These are phyloP conservation scores for Bimastos eiseni DNA, from an alignment of 2,888 invertebrate species.

Conservation along the genomic window DNA sequence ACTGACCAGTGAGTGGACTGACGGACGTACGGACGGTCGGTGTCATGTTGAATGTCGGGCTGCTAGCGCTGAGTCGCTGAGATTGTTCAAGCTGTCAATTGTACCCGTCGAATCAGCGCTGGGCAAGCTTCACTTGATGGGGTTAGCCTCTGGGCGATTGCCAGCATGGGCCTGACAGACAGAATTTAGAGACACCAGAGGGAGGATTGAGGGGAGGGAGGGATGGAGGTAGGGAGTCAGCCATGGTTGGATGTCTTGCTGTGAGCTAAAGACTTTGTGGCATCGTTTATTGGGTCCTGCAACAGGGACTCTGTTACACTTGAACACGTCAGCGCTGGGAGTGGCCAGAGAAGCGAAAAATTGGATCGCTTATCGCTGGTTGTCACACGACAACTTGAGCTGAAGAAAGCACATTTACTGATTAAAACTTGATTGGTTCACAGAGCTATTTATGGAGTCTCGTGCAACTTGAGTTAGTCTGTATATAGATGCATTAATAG, in stretches of 20 bases:
- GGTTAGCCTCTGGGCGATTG: not conserved
- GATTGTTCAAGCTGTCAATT: not conserved
- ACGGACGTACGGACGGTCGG: not conserved
- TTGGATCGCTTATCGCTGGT: not conserved
- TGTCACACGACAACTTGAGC: not conserved
- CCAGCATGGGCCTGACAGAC: not conserved
- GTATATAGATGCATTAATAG: too few species aligned
- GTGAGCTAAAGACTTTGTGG: slow-evolving; percentile 13
- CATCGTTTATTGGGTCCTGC: not conserved
- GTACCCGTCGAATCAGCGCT: not conserved
- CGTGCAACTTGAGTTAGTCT: too few species aligned
- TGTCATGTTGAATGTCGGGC: not conserved
- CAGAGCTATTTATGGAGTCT: too few species aligned
- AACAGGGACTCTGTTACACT: not conserved
- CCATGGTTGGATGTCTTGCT: not conserved
- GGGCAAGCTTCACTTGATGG: not conserved
- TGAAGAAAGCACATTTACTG: not conserved
- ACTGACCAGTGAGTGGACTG: slow-evolving; percentile 6
- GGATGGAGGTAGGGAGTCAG: too few species aligned
- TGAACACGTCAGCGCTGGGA: not conserved
- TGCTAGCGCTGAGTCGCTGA: slow-evolving; percentile 1
- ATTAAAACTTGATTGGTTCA: not conserved
- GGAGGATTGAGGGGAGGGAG: not conserved
- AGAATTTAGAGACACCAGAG: not conserved
- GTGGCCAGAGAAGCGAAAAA: not conserved